Evolutionary conservation across 2,888 invertebrate genomes (phyloP).

Genomic region (Leptinotarsa peninsularis): DNA sequence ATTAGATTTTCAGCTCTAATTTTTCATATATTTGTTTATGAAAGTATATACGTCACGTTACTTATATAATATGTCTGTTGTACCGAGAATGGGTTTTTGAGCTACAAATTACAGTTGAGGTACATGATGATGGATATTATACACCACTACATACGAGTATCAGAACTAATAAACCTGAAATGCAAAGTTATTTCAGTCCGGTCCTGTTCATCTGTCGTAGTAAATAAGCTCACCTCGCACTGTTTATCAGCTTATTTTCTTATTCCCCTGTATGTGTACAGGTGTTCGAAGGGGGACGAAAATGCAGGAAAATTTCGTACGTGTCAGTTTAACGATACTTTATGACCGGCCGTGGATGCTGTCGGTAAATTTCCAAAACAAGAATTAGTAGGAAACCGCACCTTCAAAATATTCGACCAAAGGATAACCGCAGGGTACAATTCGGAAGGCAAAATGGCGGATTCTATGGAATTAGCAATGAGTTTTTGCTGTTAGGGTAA

Average conservation of each 20-base stretch:
- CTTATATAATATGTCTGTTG: too few relatives aligned
- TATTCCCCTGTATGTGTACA: slow-evolving; percentile 24
- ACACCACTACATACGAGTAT: too few relatives aligned
- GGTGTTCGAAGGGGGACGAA: slow-evolving; percentile 23
- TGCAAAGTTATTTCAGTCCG: background rate
- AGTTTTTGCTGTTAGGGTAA: slow-evolving; percentile 14
- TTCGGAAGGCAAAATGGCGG: slow-evolving; percentile 8
- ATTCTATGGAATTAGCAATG: background rate
- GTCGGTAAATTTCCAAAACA: slow-evolving; percentile 37
- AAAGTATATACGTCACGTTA: too few relatives aligned
- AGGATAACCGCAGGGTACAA: background rate
- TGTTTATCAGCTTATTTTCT: slow-evolving; percentile 31
- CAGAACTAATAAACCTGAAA: too few relatives aligned
- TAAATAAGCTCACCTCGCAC: slow-evolving; percentile 31
- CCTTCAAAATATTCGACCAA: slow-evolving; percentile 1
- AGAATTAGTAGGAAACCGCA: slow-evolving; percentile 32
- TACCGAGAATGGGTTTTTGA: too few relatives aligned
- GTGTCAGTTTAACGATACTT: slow-evolving; percentile 53
- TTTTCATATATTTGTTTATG: too few relatives aligned
- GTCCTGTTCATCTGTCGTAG: slow-evolving; percentile 9
- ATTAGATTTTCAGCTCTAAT: too few relatives aligned
- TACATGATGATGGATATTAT: too few relatives aligned
- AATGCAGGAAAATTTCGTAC: slow-evolving; percentile 26
- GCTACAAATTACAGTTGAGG: background rate
- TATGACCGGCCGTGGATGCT: slow-evolving; percentile 48